These are phyloP conservation scores for Kryphioiulus occultus DNA, from an alignment of 2,888 invertebrate genomes.

Conservation along the genomic window DNA sequence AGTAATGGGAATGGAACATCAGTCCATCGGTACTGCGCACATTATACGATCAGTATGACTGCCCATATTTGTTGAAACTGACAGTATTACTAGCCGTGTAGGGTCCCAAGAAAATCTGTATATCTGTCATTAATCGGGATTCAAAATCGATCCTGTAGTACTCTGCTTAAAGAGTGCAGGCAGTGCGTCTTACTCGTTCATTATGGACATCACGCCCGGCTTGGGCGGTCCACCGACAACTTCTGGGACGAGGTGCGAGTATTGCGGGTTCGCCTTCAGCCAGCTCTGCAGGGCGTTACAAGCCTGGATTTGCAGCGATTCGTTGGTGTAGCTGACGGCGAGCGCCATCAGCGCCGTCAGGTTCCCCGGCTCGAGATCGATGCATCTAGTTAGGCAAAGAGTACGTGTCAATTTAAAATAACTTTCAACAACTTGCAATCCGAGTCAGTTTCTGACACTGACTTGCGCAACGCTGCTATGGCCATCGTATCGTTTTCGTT, in stretches of 20 bases:
- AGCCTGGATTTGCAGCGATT: constrained; percentile 90
- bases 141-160: no score
- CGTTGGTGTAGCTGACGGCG: constrained; percentile 95
- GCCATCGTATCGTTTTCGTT: constrained; percentile 96
- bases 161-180: no score
- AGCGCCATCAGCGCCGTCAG: constrained; percentile 85
- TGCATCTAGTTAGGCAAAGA: constrained; percentile 51
- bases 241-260: constrained; percentile 72
- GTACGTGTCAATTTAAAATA: not conserved
- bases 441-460: constrained; percentile 53
- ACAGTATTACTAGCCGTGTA: no score
- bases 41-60: no score
- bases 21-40: no score
- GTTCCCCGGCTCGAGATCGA: constrained; percentile 80
- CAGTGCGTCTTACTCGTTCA: constrained; percentile 59
- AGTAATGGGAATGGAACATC: no score
- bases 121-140: no score
- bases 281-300: constrained; percentile 74
- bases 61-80: no score
- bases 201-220: constrained; percentile 58
- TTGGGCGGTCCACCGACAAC: constrained; percentile 55
- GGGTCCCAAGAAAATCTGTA: no score
- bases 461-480: constrained; percentile 85
- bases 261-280: constrained; percentile 74
- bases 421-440: not conserved